Conservation (phyloP, 1,140 invertebrate genomes). For the Bombus confusus region DNA sequence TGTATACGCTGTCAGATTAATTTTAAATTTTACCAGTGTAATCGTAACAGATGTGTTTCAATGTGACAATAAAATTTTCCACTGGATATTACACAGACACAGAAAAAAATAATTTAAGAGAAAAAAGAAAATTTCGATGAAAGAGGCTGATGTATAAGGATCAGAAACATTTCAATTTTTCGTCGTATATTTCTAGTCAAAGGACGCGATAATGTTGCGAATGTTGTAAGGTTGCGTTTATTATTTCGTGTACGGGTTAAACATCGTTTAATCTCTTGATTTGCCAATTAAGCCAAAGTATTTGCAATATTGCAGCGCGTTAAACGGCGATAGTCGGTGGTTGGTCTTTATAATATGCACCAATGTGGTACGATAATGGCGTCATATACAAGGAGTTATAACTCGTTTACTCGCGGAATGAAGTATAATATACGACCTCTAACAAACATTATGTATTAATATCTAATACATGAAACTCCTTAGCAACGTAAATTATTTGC, state of each 20-base stretch:
- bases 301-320: background rate
- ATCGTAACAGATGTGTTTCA: too few relatives aligned
- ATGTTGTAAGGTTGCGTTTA: background rate
- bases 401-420: slow-evolving; percentile 9
- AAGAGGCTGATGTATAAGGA: background rate
- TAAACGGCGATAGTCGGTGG: background rate
- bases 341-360: background rate
- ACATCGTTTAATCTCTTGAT: background rate
- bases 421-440: background rate
- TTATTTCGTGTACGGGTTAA: slow-evolving; percentile 2
- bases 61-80: too few relatives aligned
- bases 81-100: too few relatives aligned
- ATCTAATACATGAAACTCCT: slow-evolving; percentile 13
- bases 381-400: slow-evolving; percentile 11
- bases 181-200: background rate
- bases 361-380: slow-evolving; percentile 5
- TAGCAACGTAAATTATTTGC: slow-evolving; percentile 12
- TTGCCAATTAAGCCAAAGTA: slow-evolving; percentile 14
- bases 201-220: background rate
- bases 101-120: too few relatives aligned
- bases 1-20: too few relatives aligned
- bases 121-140: too few relatives aligned
- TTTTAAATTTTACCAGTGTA: too few relatives aligned
- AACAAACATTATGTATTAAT: slow-evolving; percentile 18
- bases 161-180: background rate